Base-by-base conservation (phyloP, 2,797 vertebrate genomes). In the Sebastes steindachneri region DNA sequence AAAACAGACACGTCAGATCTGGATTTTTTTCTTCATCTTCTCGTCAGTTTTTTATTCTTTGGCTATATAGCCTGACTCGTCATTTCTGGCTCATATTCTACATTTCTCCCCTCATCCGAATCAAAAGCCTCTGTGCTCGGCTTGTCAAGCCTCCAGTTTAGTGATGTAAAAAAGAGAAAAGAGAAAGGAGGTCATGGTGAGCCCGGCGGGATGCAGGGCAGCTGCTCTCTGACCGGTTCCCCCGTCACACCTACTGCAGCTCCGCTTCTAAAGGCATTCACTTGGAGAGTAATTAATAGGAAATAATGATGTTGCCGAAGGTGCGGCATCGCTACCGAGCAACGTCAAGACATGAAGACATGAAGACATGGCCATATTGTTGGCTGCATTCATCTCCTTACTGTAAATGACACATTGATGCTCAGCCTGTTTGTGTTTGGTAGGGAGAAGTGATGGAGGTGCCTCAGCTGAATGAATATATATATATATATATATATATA, bases 191-290 rank as follows among this genome's bases (percentile, higher is more conserved):
- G 95, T 95, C 95, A 95, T 74, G 28, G 54, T 84, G 83, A 65
- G 89, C 92, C 95, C 93, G 86, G 89, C 94, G 95, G 94, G 92
- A 92, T 92, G 84, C 89, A 89, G 90, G 94, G 89, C 93, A 96
- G 95, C 94, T 96, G 94, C 94, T 96, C 90, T 77, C 92, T 95
- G 95, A 94, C 95, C 94, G 88, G 90, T 85, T 21, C 84, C 73
- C 81, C 86, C 84, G 84, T 95, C 95, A 95, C 92, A 95, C 95
- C 95, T 95, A 91, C 84, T 68, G 81, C 83, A 68, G 80, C 90
- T 84, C 88, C 75, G 73, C 53, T 86, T 92, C 90, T 73, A 29
- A 81, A 89, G 91, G 88, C 92, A 86, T 93, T 89, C 90, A 67
- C 7, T 93, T 85, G 89, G 90, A 84, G 89, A 91, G 89, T 91